Conservation (phyloP, 2,888 invertebrate species). For the Aspidiotus rigidus region DNA sequence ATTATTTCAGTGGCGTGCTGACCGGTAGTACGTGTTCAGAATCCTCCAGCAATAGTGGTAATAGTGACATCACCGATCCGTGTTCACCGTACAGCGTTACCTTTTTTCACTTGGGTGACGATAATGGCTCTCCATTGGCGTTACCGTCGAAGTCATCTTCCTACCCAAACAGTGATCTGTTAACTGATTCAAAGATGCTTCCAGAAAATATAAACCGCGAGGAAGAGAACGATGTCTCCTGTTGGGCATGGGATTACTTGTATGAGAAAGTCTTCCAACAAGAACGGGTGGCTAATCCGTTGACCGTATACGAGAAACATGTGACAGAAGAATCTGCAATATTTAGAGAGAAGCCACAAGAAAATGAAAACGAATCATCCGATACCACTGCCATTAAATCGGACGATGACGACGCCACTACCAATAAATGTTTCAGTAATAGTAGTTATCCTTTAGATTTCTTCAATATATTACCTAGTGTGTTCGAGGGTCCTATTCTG, state of each 20-base stretch:
- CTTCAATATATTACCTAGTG: slow-evolving; percentile 28
- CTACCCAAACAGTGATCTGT: not conserved
- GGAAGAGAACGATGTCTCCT: not conserved
- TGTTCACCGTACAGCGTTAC: slow-evolving; percentile 3
- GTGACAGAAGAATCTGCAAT: not conserved
- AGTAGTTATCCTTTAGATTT: slow-evolving; percentile 15
- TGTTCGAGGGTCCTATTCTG: slow-evolving; percentile 29
- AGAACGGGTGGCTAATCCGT: not conserved
- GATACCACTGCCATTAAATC: slow-evolving; percentile 15
- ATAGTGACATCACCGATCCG: slow-evolving; percentile 2
- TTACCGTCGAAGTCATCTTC: not conserved
- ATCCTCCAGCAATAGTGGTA: slow-evolving; percentile 4
- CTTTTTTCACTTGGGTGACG: not conserved
- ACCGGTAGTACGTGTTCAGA: slow-evolving; percentile 4
- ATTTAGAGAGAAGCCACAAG: not conserved
- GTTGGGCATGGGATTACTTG: not conserved
- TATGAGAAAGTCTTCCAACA: slow-evolving; percentile 4
- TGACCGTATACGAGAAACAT: not conserved
- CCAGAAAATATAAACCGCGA: not conserved
- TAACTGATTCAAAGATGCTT: slow-evolving; percentile 4
- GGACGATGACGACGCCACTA: slow-evolving; percentile 1
- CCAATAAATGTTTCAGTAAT: slow-evolving; percentile 12
- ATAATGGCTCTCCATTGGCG: not conserved
- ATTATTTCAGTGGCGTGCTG: slow-evolving; percentile 6
- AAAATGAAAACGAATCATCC: not conserved